A percentile compares a stretch with the other conserved stretches of the same genome.
phyloP scores from a whole-genome alignment of 1,140 invertebrate species.

The Pogonognathellus flavescens region DNA sequence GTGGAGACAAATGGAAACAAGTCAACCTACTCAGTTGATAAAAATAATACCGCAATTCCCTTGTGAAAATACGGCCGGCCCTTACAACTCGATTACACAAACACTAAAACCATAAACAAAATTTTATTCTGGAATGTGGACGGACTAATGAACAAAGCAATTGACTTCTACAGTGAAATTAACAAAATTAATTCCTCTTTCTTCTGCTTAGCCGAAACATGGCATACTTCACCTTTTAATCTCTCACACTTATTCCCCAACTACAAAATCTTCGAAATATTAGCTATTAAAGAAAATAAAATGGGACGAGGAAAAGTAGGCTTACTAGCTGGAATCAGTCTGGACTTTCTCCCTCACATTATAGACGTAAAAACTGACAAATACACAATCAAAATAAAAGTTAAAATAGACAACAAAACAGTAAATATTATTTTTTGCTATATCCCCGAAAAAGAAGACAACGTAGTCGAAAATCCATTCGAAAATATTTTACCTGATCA shows the following conservation, averaged over 20 bases:
- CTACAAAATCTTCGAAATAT: background rate
- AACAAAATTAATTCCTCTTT: background rate
- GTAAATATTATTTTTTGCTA: background rate
- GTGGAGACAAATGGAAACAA: background rate
- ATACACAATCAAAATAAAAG: background rate
- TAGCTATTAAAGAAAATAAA: background rate
- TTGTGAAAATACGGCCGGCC: background rate
- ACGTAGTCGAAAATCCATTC: background rate
- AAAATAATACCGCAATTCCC: background rate
- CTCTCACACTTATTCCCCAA: background rate
- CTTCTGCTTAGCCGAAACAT: background rate
- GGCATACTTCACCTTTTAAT: background rate
- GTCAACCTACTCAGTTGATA: background rate
- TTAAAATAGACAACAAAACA: background rate
- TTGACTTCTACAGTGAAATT: background rate
- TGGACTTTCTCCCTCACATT: background rate
- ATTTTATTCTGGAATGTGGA: background rate
- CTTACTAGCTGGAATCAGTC: background rate
- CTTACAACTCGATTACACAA: background rate
- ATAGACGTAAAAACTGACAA: background rate
- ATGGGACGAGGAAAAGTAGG: background rate
- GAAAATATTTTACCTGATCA: background rate
- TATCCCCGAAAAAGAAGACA: background rate
- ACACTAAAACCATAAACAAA: background rate
- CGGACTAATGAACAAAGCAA: background rate